Evolutionary conservation across 2,888 invertebrate species (phyloP).

Genomic region (Eilema griseolum): DNA sequence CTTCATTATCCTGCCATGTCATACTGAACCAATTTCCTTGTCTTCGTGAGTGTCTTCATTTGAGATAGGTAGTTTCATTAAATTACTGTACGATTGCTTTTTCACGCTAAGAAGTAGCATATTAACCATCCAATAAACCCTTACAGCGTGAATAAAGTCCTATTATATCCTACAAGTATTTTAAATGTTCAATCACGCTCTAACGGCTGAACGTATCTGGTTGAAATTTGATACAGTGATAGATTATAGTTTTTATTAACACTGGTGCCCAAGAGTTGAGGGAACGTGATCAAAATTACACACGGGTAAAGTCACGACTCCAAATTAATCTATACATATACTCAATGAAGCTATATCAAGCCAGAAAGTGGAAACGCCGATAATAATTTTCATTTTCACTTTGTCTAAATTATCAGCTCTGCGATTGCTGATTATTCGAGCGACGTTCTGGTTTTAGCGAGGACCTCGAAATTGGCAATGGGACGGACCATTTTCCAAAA

Average conservation of each 20-base stretch:
- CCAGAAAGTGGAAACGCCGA: neutral
- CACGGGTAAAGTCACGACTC: too few relatives aligned
- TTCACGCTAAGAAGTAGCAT: neutral
- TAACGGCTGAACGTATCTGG: too few relatives aligned
- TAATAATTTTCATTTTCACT: slow-evolving; percentile 5
- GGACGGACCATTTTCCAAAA: slow-evolving; percentile 1
- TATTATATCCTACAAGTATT: too few relatives aligned
- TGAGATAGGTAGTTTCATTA: neutral
- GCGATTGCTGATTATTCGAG: neutral
- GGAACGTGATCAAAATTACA: too few relatives aligned
- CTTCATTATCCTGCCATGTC: neutral
- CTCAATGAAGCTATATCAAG: neutral
- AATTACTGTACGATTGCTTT: neutral
- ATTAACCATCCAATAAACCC: neutral
- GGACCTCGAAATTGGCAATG: neutral
- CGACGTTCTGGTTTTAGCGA: neutral
- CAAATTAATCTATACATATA: neutral
- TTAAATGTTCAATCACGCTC: too few relatives aligned
- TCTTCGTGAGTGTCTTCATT: neutral
- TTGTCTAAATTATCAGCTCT: slow-evolving; percentile 10
- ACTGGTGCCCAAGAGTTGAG: too few relatives aligned
- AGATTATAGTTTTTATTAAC: too few relatives aligned
- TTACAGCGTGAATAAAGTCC: neutral
- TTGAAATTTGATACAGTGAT: too few relatives aligned
- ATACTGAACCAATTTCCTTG: neutral